These are phyloP conservation scores for Corapipo altera DNA, from an alignment of 2,113 vertebrate genomes.

Conservation along the genomic window DNA sequence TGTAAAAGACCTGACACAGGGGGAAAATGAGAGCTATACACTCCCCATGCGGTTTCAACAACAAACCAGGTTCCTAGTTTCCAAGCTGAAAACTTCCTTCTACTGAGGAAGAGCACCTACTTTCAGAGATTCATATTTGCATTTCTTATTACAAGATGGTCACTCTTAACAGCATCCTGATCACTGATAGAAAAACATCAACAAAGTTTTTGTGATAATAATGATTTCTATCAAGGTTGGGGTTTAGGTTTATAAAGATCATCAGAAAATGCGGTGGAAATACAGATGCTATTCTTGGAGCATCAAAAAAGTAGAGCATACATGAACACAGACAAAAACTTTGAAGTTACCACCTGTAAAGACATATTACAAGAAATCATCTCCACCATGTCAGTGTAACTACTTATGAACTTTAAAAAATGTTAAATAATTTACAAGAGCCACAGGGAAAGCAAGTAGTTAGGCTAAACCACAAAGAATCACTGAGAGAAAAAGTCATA, in stretches of 20 bases:
- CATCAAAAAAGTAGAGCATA: not conserved
- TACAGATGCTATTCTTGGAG: not conserved
- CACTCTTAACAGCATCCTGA: not conserved
- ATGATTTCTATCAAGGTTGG: not conserved
- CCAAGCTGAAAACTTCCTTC: not conserved
- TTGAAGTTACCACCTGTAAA: not conserved
- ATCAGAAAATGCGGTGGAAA: not conserved
- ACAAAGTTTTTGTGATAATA: not conserved
- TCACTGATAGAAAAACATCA: not conserved
- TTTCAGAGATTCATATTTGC: not conserved
- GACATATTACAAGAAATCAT: not conserved
- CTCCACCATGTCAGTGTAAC: not conserved
- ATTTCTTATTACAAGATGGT: not conserved
- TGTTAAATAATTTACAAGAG: not conserved
- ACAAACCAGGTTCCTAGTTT: not conserved
- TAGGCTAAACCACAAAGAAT: not conserved
- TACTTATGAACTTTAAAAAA: not conserved
- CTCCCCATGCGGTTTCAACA: not conserved
- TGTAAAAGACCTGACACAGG: not conserved
- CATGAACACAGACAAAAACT: not conserved
- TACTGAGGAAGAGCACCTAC: not conserved
- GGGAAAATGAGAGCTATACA: not conserved
- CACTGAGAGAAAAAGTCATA: accelerated
- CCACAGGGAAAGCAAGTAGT: not conserved
- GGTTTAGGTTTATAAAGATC: not conserved